These are phyloP conservation scores for Mamestra brassicae DNA, from an alignment of 2,888 invertebrate species.

Conservation along the genomic window DNA sequence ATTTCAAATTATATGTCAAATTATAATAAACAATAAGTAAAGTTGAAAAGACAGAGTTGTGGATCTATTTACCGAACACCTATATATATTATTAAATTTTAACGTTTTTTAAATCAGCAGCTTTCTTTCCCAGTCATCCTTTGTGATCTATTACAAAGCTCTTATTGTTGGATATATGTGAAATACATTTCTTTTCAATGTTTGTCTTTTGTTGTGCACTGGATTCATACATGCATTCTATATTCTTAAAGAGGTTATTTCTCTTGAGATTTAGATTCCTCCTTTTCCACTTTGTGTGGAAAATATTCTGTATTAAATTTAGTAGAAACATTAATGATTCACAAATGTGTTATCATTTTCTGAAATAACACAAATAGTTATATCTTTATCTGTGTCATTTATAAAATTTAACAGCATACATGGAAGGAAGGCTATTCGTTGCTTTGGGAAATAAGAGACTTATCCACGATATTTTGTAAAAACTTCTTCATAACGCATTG, in stretches of 20 bases:
- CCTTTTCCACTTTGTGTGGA: conserved; percentile 21
- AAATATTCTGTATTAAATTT: conserved; percentile 19
- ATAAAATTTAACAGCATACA: conserved; percentile 13
- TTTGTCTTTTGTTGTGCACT: conserved; percentile 21
- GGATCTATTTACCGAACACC: conserved; percentile 34
- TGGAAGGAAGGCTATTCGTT: conserved; percentile 32
- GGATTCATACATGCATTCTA: conserved; percentile 8
- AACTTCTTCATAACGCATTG: conserved; percentile 78
- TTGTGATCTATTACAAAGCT: conserved; percentile 40
- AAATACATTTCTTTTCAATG: conserved; percentile 17
- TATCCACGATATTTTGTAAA: conserved; percentile 74
- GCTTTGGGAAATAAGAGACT: conserved; percentile 41
- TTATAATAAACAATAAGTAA: conserved; percentile 9
- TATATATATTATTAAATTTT: conserved; percentile 40
- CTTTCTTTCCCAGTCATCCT: conserved; percentile 41
- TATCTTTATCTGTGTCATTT: conserved; percentile 1
- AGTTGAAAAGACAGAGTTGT: conserved; percentile 2
- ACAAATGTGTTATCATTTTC: conserved; percentile 32
- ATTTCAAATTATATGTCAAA: background rate
- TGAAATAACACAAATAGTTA: conserved; percentile 44
- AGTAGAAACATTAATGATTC: conserved; percentile 7
- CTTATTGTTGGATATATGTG: conserved; percentile 1
- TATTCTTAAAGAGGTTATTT: conserved; percentile 5
- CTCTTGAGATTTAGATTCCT: conserved; percentile 22
- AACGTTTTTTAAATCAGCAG: conserved; percentile 32